phyloP scores from a whole-genome alignment of 92 coral and sea anemone species.

The Palythoa grandis region DNA sequence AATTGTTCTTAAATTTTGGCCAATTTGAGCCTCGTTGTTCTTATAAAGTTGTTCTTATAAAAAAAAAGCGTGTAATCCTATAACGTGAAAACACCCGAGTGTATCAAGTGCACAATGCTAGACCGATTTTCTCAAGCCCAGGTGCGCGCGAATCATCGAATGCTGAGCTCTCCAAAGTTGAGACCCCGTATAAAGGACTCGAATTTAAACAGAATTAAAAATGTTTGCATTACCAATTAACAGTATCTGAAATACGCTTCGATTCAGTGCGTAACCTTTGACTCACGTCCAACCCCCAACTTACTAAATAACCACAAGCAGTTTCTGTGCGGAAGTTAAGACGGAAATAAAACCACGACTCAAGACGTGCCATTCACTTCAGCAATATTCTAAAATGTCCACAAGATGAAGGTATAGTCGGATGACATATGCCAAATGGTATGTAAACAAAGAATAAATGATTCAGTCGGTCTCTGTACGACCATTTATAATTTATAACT shows the following conservation, averaged over 20 bases:
- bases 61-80: too few species aligned
- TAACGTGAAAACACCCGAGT: too few species aligned
- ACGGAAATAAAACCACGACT: neutral
- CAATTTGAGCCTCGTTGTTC: too few species aligned
- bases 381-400: neutral
- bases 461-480: neutral
- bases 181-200: too few species aligned
- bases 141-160: too few species aligned
- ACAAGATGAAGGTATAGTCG: neutral
- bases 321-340: neutral
- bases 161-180: too few species aligned
- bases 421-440: neutral
- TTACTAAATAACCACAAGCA: neutral
- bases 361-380: neutral
- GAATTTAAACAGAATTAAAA: neutral
- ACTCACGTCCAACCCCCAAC: neutral
- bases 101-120: too few species aligned
- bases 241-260: neutral
- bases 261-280: neutral
- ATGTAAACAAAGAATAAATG: neutral
- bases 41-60: too few species aligned
- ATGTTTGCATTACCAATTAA: neutral
- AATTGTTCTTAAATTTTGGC: too few species aligned
- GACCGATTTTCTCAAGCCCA: too few species aligned
- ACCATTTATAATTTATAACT: neutral